These are phyloP conservation scores for Callionymus lyra DNA, from an alignment of 2,113 vertebrate species.

Conservation along the genomic window DNA sequence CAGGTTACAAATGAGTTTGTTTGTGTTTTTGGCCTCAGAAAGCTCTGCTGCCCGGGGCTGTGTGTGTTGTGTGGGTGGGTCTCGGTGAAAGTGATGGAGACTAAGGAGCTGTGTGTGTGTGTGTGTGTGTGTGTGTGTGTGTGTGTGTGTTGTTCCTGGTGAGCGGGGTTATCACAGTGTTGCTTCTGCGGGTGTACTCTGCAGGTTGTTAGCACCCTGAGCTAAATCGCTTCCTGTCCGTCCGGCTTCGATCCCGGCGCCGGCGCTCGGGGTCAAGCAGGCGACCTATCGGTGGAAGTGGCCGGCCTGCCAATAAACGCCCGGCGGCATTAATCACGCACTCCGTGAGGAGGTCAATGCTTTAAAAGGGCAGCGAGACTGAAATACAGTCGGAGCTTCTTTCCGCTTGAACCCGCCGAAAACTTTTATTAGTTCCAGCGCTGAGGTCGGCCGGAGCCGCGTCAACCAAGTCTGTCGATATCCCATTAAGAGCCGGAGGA, in stretches of 20 bases:
- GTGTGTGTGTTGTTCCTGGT: slow-evolving; percentile 33
- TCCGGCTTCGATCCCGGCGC: slow-evolving; percentile 41
- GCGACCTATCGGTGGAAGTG: slow-evolving; percentile 67
- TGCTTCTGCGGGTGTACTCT: slow-evolving; percentile 33
- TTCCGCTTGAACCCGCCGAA: slow-evolving; percentile 57
- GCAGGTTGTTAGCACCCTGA: slow-evolving; percentile 35
- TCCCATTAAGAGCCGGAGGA: slow-evolving; percentile 53
- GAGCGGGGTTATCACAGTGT: neutral
- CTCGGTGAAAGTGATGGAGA: slow-evolving; percentile 50
- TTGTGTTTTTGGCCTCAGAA: slow-evolving; percentile 58
- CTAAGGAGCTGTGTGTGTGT: slow-evolving; percentile 12
- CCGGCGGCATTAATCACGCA: slow-evolving; percentile 60
- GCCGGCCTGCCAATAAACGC: slow-evolving; percentile 60
- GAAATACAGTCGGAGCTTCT: slow-evolving; percentile 47
- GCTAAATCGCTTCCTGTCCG: slow-evolving; percentile 41
- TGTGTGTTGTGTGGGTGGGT: slow-evolving; percentile 61
- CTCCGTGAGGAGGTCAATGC: slow-evolving; percentile 53
- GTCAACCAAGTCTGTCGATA: slow-evolving; percentile 60
- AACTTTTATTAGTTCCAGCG: slow-evolving; percentile 57
- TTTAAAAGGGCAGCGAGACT: slow-evolving; percentile 59
- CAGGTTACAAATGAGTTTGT: slow-evolving; percentile 68
- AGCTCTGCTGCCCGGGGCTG: slow-evolving; percentile 54
- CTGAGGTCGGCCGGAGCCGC: slow-evolving; percentile 50
- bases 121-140: slow-evolving; percentile 26
- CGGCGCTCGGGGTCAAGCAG: slow-evolving; percentile 50